These are phyloP conservation scores for Drosophila kikkawai DNA, from an alignment of 1,140 invertebrate species.

Conservation along the genomic window DNA sequence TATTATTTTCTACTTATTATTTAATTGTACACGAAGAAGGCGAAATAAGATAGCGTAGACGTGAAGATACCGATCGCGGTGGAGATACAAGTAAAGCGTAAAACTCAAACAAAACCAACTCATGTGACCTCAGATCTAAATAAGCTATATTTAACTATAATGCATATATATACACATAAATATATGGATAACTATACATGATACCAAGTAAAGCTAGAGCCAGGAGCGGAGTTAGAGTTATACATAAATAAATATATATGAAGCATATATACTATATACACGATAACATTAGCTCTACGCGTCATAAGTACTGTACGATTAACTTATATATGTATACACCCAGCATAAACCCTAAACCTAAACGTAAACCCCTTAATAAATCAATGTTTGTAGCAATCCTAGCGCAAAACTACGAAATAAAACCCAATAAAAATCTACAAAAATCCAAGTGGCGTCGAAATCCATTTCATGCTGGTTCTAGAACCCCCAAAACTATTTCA, in stretches of 20 bases:
- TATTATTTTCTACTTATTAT: slow-evolving; percentile 84
- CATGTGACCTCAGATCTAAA: slow-evolving; percentile 85
- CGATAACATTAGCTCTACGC: slow-evolving; percentile 74
- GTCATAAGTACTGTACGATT: slow-evolving; percentile 78
- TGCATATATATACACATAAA: slow-evolving; percentile 52
- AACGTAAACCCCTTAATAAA: slow-evolving; percentile 58
- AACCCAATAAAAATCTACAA: slow-evolving; percentile 25
- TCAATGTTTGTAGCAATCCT: slow-evolving; percentile 77
- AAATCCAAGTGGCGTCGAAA: slow-evolving; percentile 51
- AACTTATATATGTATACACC: slow-evolving; percentile 74
- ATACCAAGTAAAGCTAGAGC: slow-evolving; percentile 62
- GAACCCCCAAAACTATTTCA: slow-evolving; percentile 27
- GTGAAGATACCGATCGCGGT: slow-evolving; percentile 14
- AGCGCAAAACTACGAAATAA: slow-evolving; percentile 57
- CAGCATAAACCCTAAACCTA: slow-evolving; percentile 49
- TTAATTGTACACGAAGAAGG: slow-evolving; percentile 80
- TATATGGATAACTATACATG: slow-evolving; percentile 58
- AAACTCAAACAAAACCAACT: slow-evolving; percentile 85
- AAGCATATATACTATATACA: slow-evolving; percentile 78
- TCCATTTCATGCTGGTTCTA: slow-evolving; percentile 44
- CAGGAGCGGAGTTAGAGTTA: slow-evolving; percentile 39
- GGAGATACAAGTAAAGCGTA: slow-evolving; percentile 76
- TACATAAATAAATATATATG: slow-evolving; percentile 67
- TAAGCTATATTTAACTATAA: slow-evolving; percentile 83
- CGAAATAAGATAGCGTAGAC: slow-evolving; percentile 53